Percentiles rank a stretch among this genome's conserved stretches.
These are phyloP conservation scores for Glaucopsyche alexis DNA, from an alignment of 2,888 invertebrate species.

Conservation along the genomic window DNA sequence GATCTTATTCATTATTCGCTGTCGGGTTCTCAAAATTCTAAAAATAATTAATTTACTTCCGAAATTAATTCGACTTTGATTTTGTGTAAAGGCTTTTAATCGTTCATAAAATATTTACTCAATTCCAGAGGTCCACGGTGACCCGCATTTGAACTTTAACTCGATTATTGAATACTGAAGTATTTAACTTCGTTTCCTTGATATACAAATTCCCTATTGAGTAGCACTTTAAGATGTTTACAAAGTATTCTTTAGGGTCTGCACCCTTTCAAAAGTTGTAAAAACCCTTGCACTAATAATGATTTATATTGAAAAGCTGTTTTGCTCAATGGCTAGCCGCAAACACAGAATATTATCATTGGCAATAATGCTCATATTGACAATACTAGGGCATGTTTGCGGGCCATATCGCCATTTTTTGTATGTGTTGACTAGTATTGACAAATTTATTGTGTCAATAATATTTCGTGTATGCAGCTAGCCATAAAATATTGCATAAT, in stretches of 20 bases:
- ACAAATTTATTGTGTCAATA: too few species aligned
- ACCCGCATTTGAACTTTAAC: background rate
- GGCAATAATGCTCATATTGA: too few species aligned
- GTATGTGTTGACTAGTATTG: too few species aligned
- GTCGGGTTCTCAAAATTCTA: background rate
- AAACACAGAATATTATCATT: too few species aligned
- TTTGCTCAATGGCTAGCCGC: too few species aligned
- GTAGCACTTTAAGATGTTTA: background rate
- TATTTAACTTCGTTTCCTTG: constrained; percentile 2
- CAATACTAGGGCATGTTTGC: too few species aligned
- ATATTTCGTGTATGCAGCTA: too few species aligned
- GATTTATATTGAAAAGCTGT: background rate
- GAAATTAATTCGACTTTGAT: background rate
- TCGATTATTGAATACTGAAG: background rate
- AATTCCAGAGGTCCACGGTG: background rate
- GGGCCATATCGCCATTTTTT: too few species aligned
- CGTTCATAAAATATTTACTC: background rate
- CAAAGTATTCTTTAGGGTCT: too few species aligned
- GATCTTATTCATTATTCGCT: background rate
- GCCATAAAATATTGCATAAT: too few species aligned
- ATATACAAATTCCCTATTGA: background rate
- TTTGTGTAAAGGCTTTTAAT: background rate
- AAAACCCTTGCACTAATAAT: background rate
- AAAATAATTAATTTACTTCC: background rate
- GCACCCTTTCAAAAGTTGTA: background rate